Conservation (phyloP, 2,888 invertebrate genomes). For the Teleogryllus oceanicus region DNA sequence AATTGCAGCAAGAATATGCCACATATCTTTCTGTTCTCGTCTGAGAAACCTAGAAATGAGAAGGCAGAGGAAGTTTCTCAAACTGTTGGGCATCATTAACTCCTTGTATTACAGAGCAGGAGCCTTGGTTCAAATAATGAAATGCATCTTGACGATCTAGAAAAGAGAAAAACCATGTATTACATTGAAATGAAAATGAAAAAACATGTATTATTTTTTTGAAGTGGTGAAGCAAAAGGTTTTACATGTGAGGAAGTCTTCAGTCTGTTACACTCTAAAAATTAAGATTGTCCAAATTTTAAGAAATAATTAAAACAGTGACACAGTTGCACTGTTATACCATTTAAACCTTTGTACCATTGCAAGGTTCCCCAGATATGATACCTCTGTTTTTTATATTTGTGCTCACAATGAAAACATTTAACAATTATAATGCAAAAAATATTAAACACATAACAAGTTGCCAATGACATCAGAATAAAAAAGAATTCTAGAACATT, state of each 20-base stretch:
- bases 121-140: conserved; percentile 77
- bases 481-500: too few relatives aligned
- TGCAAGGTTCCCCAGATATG: too few relatives aligned
- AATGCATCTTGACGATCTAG: conserved; percentile 74
- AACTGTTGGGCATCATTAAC: conserved; percentile 82
- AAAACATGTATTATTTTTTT: background rate
- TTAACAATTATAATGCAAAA: too few relatives aligned
- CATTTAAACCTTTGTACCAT: too few relatives aligned
- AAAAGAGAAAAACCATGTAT: conserved; percentile 37
- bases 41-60: conserved; percentile 73
- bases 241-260: background rate
- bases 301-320: too few relatives aligned
- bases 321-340: too few relatives aligned
- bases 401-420: too few relatives aligned
- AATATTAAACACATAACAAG: too few relatives aligned
- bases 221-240: background rate
- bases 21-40: conserved; percentile 72
- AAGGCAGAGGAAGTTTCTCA: conserved; percentile 72
- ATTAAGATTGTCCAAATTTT: too few relatives aligned
- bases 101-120: conserved; percentile 76
- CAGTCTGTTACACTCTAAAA: too few relatives aligned
- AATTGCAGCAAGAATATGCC: conserved; percentile 80
- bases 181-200: background rate
- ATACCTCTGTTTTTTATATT: too few relatives aligned
- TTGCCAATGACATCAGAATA: too few relatives aligned